These are phyloP conservation scores for Brachyalestes nurse DNA, from an alignment of 2,797 vertebrate species.

Conservation along the genomic window DNA sequence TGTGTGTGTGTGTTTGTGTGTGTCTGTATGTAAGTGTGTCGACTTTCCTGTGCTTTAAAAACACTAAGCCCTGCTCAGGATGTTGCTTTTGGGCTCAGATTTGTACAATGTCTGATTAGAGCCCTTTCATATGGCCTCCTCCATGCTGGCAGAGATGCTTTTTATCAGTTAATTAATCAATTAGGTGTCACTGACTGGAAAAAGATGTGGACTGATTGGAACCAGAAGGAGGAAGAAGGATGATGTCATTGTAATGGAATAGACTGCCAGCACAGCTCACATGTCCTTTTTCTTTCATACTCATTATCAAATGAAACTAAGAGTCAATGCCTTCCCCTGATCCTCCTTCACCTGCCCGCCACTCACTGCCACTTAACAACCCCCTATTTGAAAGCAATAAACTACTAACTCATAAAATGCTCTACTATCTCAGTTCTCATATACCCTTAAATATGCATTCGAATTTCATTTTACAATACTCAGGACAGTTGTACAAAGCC, in stretches of 20 bases:
- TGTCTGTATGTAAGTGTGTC: constrained; percentile 31
- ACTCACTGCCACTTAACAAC: background rate
- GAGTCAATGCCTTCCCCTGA: background rate
- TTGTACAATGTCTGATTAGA: constrained; percentile 76
- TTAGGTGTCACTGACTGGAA: constrained; percentile 75
- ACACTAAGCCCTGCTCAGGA: constrained; percentile 68
- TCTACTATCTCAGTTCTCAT: background rate
- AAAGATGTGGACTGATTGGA: constrained; percentile 35
- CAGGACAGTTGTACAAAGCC: no score
- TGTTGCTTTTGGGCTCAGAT: constrained; percentile 79
- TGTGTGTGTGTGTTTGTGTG: constrained; percentile 25
- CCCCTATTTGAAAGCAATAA: background rate
- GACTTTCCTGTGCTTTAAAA: constrained; percentile 57
- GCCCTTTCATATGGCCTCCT: constrained; percentile 64
- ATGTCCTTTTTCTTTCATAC: constrained; percentile 10
- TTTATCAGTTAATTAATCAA: constrained; percentile 72
- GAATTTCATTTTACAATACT: no score
- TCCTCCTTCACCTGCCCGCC: background rate
- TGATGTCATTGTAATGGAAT: constrained; percentile 74
- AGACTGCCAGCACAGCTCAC: constrained; percentile 12
- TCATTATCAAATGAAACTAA: constrained; percentile 6
- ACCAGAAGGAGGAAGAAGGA: constrained; percentile 69
- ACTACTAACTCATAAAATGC: no score
- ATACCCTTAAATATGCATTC: background rate
- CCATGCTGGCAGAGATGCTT: constrained; percentile 37